Evolutionary conservation across 2,888 invertebrate genomes (phyloP).

Genomic region (Ormyrus labotus): DNA sequence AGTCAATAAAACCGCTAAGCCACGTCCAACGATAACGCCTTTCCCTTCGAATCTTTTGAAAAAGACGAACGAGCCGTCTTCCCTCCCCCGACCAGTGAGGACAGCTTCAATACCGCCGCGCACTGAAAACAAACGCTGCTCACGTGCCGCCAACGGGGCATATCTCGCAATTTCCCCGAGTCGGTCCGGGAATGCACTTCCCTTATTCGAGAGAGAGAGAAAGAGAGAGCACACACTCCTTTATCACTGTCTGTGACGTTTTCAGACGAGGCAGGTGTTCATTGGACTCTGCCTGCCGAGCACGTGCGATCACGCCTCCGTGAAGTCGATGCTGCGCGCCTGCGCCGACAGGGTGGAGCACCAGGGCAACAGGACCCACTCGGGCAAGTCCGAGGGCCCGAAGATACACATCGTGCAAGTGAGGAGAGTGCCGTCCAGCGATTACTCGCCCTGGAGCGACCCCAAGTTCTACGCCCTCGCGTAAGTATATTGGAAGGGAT

Average conservation of each 20-base stretch:
- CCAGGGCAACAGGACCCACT: slow-evolving; percentile 76
- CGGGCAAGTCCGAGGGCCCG: slow-evolving; percentile 75
- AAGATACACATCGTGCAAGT: slow-evolving; percentile 80
- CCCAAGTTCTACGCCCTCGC: slow-evolving; percentile 83
- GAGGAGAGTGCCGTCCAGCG: slow-evolving; percentile 82
- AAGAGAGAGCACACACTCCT: too few species aligned
- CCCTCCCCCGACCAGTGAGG: too few species aligned
- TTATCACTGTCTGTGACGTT: neutral
- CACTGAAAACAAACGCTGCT: too few species aligned
- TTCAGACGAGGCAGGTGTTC: slow-evolving; percentile 82
- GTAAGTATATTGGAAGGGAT: slow-evolving; percentile 77
- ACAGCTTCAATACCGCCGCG: too few species aligned
- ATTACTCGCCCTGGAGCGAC: slow-evolving; percentile 81
- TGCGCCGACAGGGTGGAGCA: slow-evolving; percentile 73
- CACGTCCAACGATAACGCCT: too few species aligned
- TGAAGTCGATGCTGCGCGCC: slow-evolving; percentile 72
- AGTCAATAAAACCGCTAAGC: too few species aligned
- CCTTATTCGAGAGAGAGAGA: too few species aligned
- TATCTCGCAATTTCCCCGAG: too few species aligned
- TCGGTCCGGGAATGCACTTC: too few species aligned
- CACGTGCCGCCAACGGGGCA: too few species aligned
- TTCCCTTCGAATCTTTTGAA: too few species aligned
- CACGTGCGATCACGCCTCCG: slow-evolving; percentile 78
- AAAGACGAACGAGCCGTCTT: too few species aligned
- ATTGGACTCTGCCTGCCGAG: slow-evolving; percentile 86